Conservation (phyloP, 1,140 invertebrate genomes). For the Armadillidium nasatum region DNA sequence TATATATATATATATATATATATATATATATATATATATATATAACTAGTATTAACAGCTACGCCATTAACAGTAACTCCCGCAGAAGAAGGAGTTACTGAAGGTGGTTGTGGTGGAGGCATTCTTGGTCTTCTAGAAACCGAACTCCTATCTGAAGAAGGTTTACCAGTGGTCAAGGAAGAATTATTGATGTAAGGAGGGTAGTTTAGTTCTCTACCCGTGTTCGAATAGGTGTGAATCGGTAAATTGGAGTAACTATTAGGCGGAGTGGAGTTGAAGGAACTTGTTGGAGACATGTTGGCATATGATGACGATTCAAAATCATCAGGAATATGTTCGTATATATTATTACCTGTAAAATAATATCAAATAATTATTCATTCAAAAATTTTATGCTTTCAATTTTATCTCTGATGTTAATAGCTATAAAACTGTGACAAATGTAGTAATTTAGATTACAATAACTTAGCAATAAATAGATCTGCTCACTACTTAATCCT, state of each 20-base stretch:
- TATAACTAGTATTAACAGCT: not conserved
- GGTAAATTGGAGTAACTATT: not conserved
- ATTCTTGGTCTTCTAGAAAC: not conserved
- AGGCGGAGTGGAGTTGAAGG: not conserved
- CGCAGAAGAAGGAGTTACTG: not conserved
- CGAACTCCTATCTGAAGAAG: not conserved
- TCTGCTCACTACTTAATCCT: too few species aligned
- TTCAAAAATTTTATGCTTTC: too few species aligned
- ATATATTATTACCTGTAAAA: slow-evolving; percentile 22
- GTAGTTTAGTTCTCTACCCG: not conserved
- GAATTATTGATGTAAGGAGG: not conserved
- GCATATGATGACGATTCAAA: slow-evolving; percentile 5
- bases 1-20: too few species aligned
- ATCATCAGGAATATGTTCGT: slow-evolving; percentile 24
- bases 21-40: not conserved
- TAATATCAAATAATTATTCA: too few species aligned
- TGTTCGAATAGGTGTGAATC: not conserved
- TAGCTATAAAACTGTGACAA: too few species aligned
- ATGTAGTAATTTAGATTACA: too few species aligned
- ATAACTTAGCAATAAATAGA: too few species aligned
- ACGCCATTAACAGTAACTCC: slow-evolving; percentile 6
- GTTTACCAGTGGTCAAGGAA: not conserved
- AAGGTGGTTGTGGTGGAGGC: not conserved
- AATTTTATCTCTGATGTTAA: too few species aligned
- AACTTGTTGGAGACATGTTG: not conserved